A percentile compares a stretch with the other conserved stretches of the same genome.
Conservation (phyloP, 2,113 vertebrate species). For the Tetrax tetrax region DNA sequence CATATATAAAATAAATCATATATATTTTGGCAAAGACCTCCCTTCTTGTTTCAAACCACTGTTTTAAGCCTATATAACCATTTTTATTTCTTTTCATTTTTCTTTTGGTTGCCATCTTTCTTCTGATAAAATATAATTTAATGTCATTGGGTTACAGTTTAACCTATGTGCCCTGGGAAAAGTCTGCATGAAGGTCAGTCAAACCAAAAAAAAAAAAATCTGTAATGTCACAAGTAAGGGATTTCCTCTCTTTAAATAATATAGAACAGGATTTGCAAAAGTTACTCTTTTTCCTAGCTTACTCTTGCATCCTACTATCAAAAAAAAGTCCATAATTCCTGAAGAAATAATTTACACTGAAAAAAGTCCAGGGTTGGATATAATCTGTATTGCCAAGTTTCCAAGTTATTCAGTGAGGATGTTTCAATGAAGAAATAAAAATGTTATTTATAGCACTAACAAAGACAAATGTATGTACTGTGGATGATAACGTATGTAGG, state of each 20-base stretch:
- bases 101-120: background rate
- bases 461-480: background rate
- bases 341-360: background rate
- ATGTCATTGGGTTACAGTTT: background rate
- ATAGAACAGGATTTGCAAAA: conserved; percentile 19
- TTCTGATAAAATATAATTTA: background rate
- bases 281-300: background rate
- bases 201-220: background rate
- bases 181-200: background rate
- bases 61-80: background rate
- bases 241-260: conserved; percentile 53
- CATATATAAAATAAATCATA: conserved; percentile 60
- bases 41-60: background rate
- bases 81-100: background rate
- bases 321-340: conserved; percentile 23
- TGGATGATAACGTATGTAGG: background rate
- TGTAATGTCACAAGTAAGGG: background rate
- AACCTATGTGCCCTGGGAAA: background rate
- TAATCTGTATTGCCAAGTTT: background rate
- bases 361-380: background rate
- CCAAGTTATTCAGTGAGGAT: background rate
- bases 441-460: background rate
- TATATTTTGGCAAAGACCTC: conserved; percentile 47
- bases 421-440: background rate
- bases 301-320: background rate